phyloP scores from a whole-genome alignment of 2,888 invertebrate species.

The Rhamnusium bicolor region DNA sequence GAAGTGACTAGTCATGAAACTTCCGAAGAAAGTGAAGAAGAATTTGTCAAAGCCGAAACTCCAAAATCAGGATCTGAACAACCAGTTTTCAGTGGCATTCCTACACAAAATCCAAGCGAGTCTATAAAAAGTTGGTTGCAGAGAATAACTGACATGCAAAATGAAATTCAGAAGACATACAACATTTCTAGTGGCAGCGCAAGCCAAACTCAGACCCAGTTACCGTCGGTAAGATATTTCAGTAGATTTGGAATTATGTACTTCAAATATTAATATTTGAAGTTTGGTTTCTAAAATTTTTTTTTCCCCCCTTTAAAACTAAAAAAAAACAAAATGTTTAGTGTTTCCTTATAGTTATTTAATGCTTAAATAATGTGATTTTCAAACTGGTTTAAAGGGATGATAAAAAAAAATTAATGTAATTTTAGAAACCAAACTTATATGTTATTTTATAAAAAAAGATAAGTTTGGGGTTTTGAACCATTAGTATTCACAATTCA shows the following conservation, averaged over 20 bases:
- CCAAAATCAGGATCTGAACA: constrained; percentile 33
- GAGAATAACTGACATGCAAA: constrained; percentile 82
- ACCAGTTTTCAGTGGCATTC: constrained; percentile 60
- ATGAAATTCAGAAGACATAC: constrained; percentile 71
- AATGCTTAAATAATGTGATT: no score
- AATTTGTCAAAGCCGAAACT: constrained; percentile 37
- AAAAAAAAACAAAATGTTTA: no score
- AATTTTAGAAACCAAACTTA: no score
- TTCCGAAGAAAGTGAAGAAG: constrained; percentile 57
- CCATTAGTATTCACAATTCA: no score
- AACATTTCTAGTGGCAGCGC: constrained; percentile 31
- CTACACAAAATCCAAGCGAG: constrained; percentile 74
- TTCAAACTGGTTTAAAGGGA: no score
- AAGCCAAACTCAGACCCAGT: constrained; percentile 39
- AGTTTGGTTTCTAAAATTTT: no score
- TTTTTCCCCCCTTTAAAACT: no score
- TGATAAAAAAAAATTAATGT: no score
- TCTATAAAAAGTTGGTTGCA: constrained; percentile 84
- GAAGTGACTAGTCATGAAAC: constrained; percentile 65
- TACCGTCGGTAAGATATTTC: constrained; percentile 30
- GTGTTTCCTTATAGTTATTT: no score
- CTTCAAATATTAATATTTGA: no score
- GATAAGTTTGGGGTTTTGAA: no score
- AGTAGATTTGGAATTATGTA: background rate
- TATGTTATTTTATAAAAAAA: no score